Evolutionary conservation across 30 jellyfish, hydroid and myxozoan genomes (phyloP).

Genomic region (Clytia hemisphaerica): DNA sequence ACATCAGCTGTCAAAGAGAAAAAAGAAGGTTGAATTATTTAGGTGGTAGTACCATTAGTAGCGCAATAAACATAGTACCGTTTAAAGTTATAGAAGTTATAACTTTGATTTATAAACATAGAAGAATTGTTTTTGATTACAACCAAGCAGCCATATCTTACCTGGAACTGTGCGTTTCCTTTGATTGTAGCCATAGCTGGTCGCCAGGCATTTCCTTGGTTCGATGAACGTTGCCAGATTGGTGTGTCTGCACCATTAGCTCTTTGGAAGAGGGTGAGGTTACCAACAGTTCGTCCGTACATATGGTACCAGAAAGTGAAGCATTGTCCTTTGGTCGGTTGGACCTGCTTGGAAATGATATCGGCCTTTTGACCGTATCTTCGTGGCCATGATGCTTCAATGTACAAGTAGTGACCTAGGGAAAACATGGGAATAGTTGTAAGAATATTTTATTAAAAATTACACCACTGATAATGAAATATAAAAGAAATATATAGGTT

Average conservation of each 20-base stretch:
- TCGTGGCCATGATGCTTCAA: slow-evolving; percentile 89
- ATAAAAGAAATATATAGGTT: neutral
- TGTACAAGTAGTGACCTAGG: slow-evolving; percentile 76
- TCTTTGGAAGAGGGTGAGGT: slow-evolving; percentile 41
- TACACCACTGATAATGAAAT: too few relatives aligned
- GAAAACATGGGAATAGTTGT: neutral
- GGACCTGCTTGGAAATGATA: slow-evolving; percentile 46
- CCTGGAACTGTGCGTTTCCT: slow-evolving; percentile 55
- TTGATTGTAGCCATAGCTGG: slow-evolving; percentile 58
- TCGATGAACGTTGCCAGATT: slow-evolving; percentile 61
- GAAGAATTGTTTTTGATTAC: too few relatives aligned
- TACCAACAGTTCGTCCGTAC: slow-evolving; percentile 79
- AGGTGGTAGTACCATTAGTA: neutral
- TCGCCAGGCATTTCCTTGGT: slow-evolving; percentile 70
- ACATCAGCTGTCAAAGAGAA: slow-evolving; percentile 43
- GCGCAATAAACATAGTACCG: too few relatives aligned
- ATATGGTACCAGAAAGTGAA: slow-evolving; percentile 88
- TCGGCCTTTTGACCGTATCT: slow-evolving; percentile 64
- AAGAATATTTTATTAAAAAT: too few relatives aligned
- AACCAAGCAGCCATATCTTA: slow-evolving; percentile 9
- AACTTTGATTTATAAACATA: too few relatives aligned
- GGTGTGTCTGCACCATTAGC: slow-evolving; percentile 31
- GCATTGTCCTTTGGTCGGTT: slow-evolving; percentile 66
- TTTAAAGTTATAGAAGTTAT: too few relatives aligned
- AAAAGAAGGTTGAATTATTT: neutral